A percentile compares a stretch with the other conserved stretches of the same genome.
Conservation (phyloP, 2,113 vertebrate species). For the Trogon surrucura region DNA sequence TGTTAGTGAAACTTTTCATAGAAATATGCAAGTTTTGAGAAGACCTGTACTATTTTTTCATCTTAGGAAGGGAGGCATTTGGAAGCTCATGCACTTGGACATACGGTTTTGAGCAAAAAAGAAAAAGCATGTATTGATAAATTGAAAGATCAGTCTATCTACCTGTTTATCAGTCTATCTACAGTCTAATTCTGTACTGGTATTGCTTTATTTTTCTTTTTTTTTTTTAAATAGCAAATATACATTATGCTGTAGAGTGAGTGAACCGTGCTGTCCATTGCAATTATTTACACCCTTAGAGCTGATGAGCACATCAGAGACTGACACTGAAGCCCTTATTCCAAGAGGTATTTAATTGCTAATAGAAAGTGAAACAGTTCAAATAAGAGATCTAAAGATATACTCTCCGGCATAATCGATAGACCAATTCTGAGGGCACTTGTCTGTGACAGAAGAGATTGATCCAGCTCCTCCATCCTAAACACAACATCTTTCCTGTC, state of each 20-base stretch:
- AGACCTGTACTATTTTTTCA: not conserved
- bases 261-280: not conserved
- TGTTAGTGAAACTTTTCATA: not conserved
- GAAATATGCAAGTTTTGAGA: not conserved
- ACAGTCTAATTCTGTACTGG: not conserved
- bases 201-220: not conserved
- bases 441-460: slow-evolving; percentile 49
- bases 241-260: accelerated
- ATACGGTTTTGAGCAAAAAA: not conserved
- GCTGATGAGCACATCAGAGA: not conserved
- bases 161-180: not conserved
- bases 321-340: not conserved
- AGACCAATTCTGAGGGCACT: slow-evolving; percentile 22
- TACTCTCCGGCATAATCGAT: not conserved
- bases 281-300: not conserved
- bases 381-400: slow-evolving; percentile 4
- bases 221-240: not conserved
- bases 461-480: not conserved
- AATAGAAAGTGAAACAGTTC: not conserved
- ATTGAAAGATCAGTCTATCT: not conserved
- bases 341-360: slow-evolving; percentile 10
- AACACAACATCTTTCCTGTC: not conserved
- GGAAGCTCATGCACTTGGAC: not conserved
- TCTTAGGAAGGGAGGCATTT: not conserved
- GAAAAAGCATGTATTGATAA: not conserved